Conservation (phyloP, 2,888 invertebrate species). For the Gastrophysa polygoni region DNA sequence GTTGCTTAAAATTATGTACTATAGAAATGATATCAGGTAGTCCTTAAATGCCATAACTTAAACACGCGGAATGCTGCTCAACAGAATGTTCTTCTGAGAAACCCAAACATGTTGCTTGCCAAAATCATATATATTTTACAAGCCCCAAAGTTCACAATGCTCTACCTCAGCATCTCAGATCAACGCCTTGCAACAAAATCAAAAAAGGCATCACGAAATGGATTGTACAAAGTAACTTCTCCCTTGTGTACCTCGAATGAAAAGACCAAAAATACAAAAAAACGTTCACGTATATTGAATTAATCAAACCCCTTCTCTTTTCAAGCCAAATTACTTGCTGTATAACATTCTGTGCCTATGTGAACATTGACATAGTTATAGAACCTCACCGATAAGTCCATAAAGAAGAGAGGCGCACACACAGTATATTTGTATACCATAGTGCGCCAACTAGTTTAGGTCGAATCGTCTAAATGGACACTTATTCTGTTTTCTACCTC, state of each 20-base stretch:
- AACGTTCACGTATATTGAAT: too few species aligned
- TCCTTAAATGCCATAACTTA: not conserved
- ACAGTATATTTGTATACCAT: not conserved
- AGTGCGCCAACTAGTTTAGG: not conserved
- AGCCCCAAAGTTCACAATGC: not conserved
- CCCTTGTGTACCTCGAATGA: not conserved
- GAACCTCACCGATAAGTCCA: not conserved
- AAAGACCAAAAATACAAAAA: not conserved
- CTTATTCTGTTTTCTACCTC: too few species aligned
- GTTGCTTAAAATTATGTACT: not conserved
- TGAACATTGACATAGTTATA: not conserved
- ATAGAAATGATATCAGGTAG: not conserved
- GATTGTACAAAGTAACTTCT: too few species aligned
- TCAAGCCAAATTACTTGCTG: not conserved
- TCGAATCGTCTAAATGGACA: too few species aligned
- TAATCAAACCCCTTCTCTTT: not conserved
- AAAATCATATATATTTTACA: not conserved
- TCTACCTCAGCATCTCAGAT: not conserved
- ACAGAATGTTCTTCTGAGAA: not conserved
- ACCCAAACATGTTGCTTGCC: not conserved
- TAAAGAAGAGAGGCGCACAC: not conserved
- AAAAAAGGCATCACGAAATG: not conserved
- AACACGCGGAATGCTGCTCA: not conserved
- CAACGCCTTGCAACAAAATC: not conserved
- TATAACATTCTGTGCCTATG: not conserved